Base-by-base conservation (phyloP, 2,888 invertebrate species). In the Acleris emargana region DNA sequence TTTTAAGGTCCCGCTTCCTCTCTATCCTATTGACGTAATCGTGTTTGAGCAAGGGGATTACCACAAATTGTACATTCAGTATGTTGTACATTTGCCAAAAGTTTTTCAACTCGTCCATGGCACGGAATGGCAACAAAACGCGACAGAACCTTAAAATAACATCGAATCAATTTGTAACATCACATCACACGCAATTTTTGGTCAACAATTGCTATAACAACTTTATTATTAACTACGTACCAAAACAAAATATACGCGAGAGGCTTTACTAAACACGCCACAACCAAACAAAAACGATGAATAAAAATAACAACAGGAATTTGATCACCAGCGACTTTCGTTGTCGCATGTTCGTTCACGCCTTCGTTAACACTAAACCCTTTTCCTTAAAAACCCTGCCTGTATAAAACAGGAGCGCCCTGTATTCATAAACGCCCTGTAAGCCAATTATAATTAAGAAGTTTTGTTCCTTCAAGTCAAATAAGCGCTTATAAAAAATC, bases 121-220 rank as follows among this genome's bases (percentile, higher is more conserved):
- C 62, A 64, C 58, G 17, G 42, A 47, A 38, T 52, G 28, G 28
- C 49, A 49, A 20, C 17, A 45, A 45, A n/a, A 45, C 17, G 16
- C 17, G 17, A 11, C 59, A 53, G 50, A 43, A 55, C 50, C 54
- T 50, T 28, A 64, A 55, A 32, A 54, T 50, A 49, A 38, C 49
- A 9, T 49, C 42, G 42, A 64, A 18, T 53, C 32, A 13, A 18
- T 60, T 20, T 57, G 62, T 55, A 55, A 55, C 43, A 60, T 66
- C 47, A 38, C 25, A 47, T 47, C 47, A 58, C 51, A 66, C 51
- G 55, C 60, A 55, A 57, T 60, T 61, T 66, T 66, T 61, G 60
- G 60, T 61, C 60, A 61, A 57, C 61, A 61, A 64, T 59, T 64
- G 50, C 50, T 55, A 55, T 61, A 61, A 66, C 61, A 61, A 66